Base-by-base conservation (phyloP, 2,113 vertebrate genomes). In the Dendropsophus ebraccatus region DNA sequence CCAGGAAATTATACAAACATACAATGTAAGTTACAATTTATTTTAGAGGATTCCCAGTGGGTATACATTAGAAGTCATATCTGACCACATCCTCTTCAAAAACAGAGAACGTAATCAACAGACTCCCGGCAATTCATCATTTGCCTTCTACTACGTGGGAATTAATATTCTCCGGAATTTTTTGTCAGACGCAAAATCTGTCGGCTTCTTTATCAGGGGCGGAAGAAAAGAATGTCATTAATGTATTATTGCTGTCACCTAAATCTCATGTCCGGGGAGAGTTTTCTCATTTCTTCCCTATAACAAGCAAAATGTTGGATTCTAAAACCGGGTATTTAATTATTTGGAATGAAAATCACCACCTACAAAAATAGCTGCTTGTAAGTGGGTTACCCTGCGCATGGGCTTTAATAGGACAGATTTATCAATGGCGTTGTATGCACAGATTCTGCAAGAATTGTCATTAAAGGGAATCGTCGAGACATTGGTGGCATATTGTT, bases 1-100 rank as follows among this genome's bases (percentile, higher is more conserved):
- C 81, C 81, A 17, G 32, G 81, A 52, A 72, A 72, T 83, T 56
- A 35, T 49, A 50, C 28, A 83, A 72, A 72, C 28, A 47, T 25
- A 32, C 16, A 72, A 54, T 6, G 28, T 21, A 82, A 70, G 49
- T 25, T 69, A 37, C 32, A 13, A 54, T 69, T 50, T 72, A 72
- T 67, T 73, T 50, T 16, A 37, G 30, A 2, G 11, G 49, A 72
- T 54, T 83, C 81, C 81, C 81, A 21, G 2, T 32, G 81, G 58
- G 65, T 47, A 65, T 82, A 67, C 67, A 83, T 72, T 72, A 72
- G 67, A 52, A 54, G 5, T 49, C 30, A 37, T 23, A 54, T 25
- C 30, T 56, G 49, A 82, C 81, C 81, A 56, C 67, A 54, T 52
- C 45, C 30, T 54, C 49, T 54, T 49, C 49, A 50, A 72, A 17